Conservation (phyloP, 2,888 invertebrate genomes). For the Tiliacea citrago region DNA sequence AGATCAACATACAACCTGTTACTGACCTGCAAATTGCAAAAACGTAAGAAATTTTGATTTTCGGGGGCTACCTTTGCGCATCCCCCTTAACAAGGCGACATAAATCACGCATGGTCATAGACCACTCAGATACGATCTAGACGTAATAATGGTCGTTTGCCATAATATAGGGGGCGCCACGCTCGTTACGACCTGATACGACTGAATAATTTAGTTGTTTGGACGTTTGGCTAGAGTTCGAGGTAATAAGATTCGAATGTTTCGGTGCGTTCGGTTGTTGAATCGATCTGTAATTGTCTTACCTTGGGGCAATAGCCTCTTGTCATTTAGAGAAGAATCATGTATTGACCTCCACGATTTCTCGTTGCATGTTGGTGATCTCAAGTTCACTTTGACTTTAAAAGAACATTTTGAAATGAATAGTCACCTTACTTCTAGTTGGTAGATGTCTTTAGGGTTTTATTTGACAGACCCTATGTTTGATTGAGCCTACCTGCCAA, state of each 20-base stretch:
- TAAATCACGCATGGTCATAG: constrained; percentile 58
- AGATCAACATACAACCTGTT: too few species aligned
- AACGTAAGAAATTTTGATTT: too few species aligned
- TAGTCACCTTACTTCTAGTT: constrained; percentile 4
- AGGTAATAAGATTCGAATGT: constrained; percentile 25
- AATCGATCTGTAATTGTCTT: constrained; percentile 23
- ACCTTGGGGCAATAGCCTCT: constrained; percentile 13
- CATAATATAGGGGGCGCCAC: constrained; percentile 59
- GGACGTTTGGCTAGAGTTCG: constrained; percentile 21
- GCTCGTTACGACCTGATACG: constrained; percentile 52
- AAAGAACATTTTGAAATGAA: neutral
- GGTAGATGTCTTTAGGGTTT: neutral
- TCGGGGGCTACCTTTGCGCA: too few species aligned
- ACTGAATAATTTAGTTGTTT: constrained; percentile 59
- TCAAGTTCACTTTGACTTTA: constrained; percentile 14
- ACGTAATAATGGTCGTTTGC: constrained; percentile 57
- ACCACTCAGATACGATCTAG: constrained; percentile 55
- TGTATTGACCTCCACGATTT: neutral
- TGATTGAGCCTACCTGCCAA: neutral
- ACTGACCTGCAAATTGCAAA: too few species aligned
- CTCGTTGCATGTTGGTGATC: constrained; percentile 8
- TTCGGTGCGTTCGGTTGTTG: constrained; percentile 5
- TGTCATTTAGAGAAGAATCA: constrained; percentile 14
- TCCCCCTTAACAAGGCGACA: constrained; percentile 39
- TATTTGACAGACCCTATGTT: neutral